Percentiles rank a stretch among this genome's conserved stretches.
Conservation (phyloP, 2,888 invertebrate species). For the Xanthorhoe designata region DNA sequence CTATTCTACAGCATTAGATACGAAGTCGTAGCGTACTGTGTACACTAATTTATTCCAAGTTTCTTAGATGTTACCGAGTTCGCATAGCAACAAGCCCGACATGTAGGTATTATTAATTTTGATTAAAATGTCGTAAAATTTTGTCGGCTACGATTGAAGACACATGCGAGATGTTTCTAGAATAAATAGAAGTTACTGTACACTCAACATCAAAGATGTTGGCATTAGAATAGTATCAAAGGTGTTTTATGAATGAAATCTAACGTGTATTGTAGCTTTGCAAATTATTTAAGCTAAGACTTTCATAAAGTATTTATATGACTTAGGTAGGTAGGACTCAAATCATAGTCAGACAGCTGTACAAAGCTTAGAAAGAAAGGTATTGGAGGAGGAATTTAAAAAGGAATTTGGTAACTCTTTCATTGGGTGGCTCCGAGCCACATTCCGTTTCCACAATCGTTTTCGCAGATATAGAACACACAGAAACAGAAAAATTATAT, state of each 20-base stretch:
- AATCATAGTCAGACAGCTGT: too few species aligned
- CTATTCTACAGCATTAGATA: constrained; percentile 13
- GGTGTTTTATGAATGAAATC: neutral
- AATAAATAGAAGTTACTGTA: neutral
- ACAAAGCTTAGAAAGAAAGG: too few species aligned
- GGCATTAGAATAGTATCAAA: neutral
- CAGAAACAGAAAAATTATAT: too few species aligned
- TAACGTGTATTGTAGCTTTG: neutral
- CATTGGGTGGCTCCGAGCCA: too few species aligned
- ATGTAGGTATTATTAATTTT: constrained; percentile 11
- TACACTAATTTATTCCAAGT: constrained; percentile 42
- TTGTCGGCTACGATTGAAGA: constrained; percentile 8
- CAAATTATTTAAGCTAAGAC: too few species aligned
- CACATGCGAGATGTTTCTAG: constrained; percentile 1
- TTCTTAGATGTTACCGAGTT: constrained; percentile 29
- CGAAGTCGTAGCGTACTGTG: constrained; percentile 34
- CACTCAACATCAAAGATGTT: neutral
- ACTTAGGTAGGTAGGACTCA: too few species aligned
- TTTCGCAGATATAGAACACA: too few species aligned
- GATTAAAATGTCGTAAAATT: constrained; percentile 20
- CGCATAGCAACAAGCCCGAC: constrained; percentile 17
- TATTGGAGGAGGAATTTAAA: too few species aligned
- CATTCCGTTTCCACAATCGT: too few species aligned
- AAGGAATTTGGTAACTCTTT: too few species aligned
- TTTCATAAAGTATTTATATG: too few species aligned